phyloP scores from a whole-genome alignment of 2,797 vertebrate genomes.

The Malurus leucopterus region DNA sequence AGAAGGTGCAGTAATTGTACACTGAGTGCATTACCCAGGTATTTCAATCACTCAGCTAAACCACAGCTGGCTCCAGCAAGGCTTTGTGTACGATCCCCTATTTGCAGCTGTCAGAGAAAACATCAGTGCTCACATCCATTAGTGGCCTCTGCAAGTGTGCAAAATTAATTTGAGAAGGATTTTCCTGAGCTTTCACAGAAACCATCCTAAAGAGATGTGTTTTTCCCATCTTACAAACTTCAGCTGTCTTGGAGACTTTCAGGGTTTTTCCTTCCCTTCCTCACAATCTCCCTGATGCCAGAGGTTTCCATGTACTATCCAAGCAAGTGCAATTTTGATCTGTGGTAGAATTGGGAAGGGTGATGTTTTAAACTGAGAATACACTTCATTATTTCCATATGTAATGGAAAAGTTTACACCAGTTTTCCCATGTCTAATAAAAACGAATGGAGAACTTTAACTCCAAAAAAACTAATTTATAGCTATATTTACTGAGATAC shows the following conservation, averaged over 20 bases:
- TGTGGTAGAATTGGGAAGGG: not conserved
- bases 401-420: not conserved
- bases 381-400: not conserved
- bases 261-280: not conserved
- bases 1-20: not conserved
- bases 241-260: not conserved
- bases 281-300: not conserved
- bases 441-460: not conserved
- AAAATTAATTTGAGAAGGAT: slow-evolving; percentile 18
- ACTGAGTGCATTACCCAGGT: not conserved
- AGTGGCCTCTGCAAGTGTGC: not conserved
- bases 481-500: not conserved
- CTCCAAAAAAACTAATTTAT: not conserved
- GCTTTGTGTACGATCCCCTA: not conserved
- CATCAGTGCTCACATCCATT: not conserved
- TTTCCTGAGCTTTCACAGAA: not conserved
- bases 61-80: not conserved
- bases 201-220: not conserved
- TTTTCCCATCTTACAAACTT: not conserved
- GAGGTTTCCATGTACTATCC: not conserved
- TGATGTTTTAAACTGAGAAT: not conserved
- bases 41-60: slow-evolving; percentile 17
- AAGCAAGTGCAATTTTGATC: not conserved
- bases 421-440: not conserved
- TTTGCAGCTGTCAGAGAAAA: slow-evolving; percentile 32